phyloP scores from a whole-genome alignment of 2,113 vertebrate genomes.

The Butorides virescens region DNA sequence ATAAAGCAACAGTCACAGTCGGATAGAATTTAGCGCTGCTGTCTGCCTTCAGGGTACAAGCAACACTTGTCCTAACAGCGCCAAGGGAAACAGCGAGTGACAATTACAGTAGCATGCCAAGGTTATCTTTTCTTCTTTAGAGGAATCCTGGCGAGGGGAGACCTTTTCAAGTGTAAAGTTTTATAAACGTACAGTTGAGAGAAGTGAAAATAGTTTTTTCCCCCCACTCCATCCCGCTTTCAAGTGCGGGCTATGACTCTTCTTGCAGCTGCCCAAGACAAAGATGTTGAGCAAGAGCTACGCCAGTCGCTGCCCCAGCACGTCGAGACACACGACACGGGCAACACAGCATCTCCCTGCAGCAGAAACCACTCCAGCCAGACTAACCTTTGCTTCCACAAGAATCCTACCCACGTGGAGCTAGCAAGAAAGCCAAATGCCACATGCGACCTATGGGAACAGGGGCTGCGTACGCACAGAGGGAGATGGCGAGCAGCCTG shows the following conservation, averaged over 20 bases:
- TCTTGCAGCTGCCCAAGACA: neutral
- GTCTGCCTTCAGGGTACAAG: constrained; percentile 32
- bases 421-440: neutral
- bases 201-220: neutral
- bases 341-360: accelerated
- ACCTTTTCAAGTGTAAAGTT: neutral
- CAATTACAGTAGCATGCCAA: constrained; percentile 30
- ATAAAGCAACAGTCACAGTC: constrained; percentile 44
- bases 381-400: neutral
- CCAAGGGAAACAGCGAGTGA: constrained; percentile 20
- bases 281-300: neutral
- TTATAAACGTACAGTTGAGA: neutral
- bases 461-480: neutral
- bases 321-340: neutral
- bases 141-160: neutral
- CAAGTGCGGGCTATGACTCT: accelerated
- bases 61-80: neutral
- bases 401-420: accelerated
- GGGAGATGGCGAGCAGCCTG: neutral
- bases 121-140: neutral
- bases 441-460: accelerated
- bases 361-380: neutral
- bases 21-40: constrained; percentile 35
- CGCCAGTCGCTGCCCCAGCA: accelerated
- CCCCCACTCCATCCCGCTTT: neutral